Base-by-base conservation (phyloP, 2,797 vertebrate species). In the Kryptolebias ocellatus region DNA sequence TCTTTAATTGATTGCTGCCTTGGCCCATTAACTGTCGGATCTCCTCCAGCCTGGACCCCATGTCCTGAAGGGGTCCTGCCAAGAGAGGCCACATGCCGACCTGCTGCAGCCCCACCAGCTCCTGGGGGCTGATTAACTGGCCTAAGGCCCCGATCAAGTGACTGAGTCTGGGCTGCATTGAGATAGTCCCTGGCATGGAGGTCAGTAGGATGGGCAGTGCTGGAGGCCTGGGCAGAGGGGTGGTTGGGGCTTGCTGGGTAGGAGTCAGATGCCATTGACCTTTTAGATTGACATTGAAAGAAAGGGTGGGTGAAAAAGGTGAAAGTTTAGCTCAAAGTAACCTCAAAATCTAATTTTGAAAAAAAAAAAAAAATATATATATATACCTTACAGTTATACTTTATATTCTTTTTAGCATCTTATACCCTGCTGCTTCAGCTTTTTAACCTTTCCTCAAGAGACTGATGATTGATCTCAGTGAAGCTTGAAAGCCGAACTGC, bases 231-330 rank as follows among this genome's bases (percentile, higher is more conserved):
- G 79, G 93, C 91, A 0, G 91, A 86, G 0, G 95, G 93, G 81
- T 96, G 95, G 90, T 92, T 96, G 81, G 96, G 96, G 76, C 96
- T 96, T 14, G 95, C 95, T 0, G 95, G 95, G 90, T 95, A 96
- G 0, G 95, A 97, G 81, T 96, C 95, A 0, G 95, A 96, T 0
- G 93, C 93, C 45, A 95, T 93, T 5, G 95, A 96, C 88, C 96
- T 97, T 78, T 56, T 24, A 53, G 51, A 44, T 3, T 12, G 42
- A 49, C 49, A 15, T 18, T 53, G 24, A 53, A 51, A 14, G 18
- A 0, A 11, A 9, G 15, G 15, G 29, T 0, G 3, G 8, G 17
- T 16, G 18, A 24, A 44, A 1, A 17, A 27, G 44, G 44, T 24
- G 7, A 18, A 6, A 14, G 20, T 37, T 0, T 37, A 20, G 14